Evolutionary conservation across 1,140 invertebrate species (phyloP), one percentile per base, ranked within the genome.

Genomic region (Drepana arcuata): DNA sequence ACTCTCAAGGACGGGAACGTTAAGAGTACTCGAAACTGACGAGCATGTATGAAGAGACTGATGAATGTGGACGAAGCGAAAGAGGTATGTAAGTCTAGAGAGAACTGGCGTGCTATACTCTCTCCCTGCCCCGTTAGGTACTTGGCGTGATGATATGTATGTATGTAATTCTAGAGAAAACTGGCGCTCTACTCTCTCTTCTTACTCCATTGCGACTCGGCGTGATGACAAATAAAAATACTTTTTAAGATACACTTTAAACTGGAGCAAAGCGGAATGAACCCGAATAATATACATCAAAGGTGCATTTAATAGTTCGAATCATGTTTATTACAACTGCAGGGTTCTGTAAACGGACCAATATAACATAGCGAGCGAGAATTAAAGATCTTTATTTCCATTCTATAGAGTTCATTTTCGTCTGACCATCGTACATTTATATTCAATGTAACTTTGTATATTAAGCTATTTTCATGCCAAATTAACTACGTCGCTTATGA

Each of bases 251-350:
- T 9, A 9, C 12, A 13, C 12, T 15, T 12, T 21, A 7, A 16
- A 28, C 12, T 6, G 30, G 39, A 11, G 13, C 39, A 25, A 58
- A 63, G 40, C n/a, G 63, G 48, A 69, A 48, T 43, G 37, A 4
- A 42, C 9, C 47, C 54, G 25, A 50, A 61, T 63, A 66, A 53
- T 33, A 40, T 37, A 51, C 30, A 30, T 48, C 52, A 70, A 75
- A 70, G 71, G 64, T 75, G 68, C 66, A 70, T 75, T 65, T 70
- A 72, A 75, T 74, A 66, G 53, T 54, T 57, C 72, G 71, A 75
- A 72, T 75, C 60, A 72, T 75, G 68, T 71, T 62, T 66, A 72
- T 65, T 72, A 57, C 34, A 43, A 53, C 44, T 59, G 57, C 56
- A 54, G 51, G 64, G 49, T 52, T 50, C 33, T 26, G 25, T 29